Percentiles rank a stretch among this genome's conserved stretches.
Conservation (phyloP, 2,888 invertebrate species). For the Melitaea athalia region DNA sequence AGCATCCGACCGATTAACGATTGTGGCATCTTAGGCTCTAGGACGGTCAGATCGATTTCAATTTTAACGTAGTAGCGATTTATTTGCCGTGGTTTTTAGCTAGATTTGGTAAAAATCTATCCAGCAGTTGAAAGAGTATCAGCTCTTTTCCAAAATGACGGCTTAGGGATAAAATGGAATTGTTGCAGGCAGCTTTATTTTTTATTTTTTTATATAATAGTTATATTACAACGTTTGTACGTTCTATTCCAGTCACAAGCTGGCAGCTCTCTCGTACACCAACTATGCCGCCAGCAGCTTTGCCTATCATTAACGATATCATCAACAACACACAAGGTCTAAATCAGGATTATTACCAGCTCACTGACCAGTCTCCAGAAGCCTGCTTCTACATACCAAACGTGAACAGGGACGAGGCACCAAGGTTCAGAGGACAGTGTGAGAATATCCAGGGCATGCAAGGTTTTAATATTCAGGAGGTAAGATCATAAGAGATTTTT, state of each 20-base stretch:
- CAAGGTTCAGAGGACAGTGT: slow-evolving; percentile 65
- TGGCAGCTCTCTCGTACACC: slow-evolving; percentile 65
- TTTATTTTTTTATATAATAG: too few species aligned
- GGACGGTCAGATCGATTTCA: too few species aligned
- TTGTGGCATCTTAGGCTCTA: too few species aligned
- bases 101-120: too few species aligned
- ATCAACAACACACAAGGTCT: slow-evolving; percentile 63
- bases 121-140: too few species aligned
- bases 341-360: slow-evolving; percentile 53
- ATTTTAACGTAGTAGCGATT: too few species aligned
- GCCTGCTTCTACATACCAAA: slow-evolving; percentile 69
- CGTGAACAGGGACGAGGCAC: slow-evolving; percentile 47
- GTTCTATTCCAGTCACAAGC: slow-evolving; percentile 58
- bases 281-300: slow-evolving; percentile 47
- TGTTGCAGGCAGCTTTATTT: too few species aligned
- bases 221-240: too few species aligned
- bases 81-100: too few species aligned
- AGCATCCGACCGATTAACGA: too few species aligned
- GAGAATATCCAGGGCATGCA: slow-evolving; percentile 50
- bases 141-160: too few species aligned
- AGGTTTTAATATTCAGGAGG: slow-evolving; percentile 55
- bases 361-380: slow-evolving; percentile 59
- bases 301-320: slow-evolving; percentile 47
- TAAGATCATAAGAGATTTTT: slow-evolving; percentile 41
- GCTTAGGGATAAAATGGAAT: too few species aligned